Evolutionary conservation across 1,140 invertebrate species (phyloP).

Genomic region (Neuroterus valhalla): DNA sequence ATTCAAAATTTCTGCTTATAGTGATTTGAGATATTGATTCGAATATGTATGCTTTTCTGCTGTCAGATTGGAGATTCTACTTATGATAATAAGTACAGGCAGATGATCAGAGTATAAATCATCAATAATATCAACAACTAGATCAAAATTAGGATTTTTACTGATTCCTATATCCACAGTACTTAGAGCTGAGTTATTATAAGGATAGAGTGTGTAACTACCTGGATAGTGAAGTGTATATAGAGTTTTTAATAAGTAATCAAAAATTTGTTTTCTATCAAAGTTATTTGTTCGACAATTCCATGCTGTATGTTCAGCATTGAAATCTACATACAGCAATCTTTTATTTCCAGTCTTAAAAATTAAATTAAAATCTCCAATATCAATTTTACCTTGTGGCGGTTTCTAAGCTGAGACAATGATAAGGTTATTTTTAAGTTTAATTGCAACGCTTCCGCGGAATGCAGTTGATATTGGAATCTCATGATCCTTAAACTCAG

Average conservation of each 20-base stretch:
- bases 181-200: background rate
- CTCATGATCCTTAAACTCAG: background rate
- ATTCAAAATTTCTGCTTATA: too few species aligned
- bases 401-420: background rate
- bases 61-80: too few species aligned
- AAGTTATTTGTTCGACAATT: background rate
- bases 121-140: background rate
- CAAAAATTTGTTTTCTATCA: background rate
- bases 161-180: background rate
- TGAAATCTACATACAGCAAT: constrained; percentile 33
- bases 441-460: background rate
- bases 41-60: too few species aligned
- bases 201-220: background rate
- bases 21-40: too few species aligned
- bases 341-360: constrained; percentile 11
- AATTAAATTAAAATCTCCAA: constrained; percentile 7
- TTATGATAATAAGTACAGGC: background rate
- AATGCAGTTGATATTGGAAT: background rate
- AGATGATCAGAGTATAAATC: background rate
- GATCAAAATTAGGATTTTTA: background rate
- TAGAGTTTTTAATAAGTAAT: background rate
- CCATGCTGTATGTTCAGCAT: background rate
- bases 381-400: constrained; percentile 26
- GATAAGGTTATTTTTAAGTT: background rate
- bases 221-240: background rate